phyloP scores from a whole-genome alignment of 2,113 vertebrate genomes.

The Ceyx cyanopectus region DNA sequence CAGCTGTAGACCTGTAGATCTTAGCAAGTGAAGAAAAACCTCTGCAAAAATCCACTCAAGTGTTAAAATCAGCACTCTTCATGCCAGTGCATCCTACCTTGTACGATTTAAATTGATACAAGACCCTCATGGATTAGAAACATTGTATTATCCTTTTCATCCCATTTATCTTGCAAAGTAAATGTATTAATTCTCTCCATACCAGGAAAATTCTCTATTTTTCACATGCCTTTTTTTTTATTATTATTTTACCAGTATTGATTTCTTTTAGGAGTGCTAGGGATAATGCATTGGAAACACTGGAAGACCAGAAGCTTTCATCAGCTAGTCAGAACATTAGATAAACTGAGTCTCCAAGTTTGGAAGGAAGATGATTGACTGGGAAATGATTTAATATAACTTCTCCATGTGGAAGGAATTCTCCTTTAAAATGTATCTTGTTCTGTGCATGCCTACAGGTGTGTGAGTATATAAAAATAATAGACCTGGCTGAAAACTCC shows the following conservation, averaged over 20 bases:
- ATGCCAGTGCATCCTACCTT: background rate
- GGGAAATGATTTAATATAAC: slow-evolving; percentile 61
- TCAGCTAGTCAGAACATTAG: slow-evolving; percentile 10
- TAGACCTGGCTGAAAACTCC: slow-evolving; percentile 23
- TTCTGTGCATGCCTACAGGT: slow-evolving; percentile 51
- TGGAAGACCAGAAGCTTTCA: slow-evolving; percentile 45
- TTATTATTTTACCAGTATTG: background rate
- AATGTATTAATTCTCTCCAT: slow-evolving; percentile 32
- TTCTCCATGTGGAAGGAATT: slow-evolving; percentile 45
- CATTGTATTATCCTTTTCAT: slow-evolving; percentile 21
- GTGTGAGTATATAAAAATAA: slow-evolving; percentile 47
- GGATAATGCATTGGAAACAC: background rate
- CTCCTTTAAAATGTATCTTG: slow-evolving; percentile 42
- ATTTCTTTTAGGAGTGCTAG: slow-evolving; percentile 3
- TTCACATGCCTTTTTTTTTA: background rate
- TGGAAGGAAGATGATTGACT: slow-evolving; percentile 40
- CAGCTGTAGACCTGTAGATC: background rate
- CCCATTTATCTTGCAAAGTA: slow-evolving; percentile 12
- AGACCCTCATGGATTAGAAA: slow-evolving; percentile 25
- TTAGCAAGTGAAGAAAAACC: background rate
- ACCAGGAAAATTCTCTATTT: slow-evolving; percentile 35
- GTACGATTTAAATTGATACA: slow-evolving; percentile 53
- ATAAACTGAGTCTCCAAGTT: slow-evolving; percentile 20
- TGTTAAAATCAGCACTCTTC: background rate
- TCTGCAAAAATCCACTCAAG: background rate